Percentiles rank a stretch among this genome's conserved stretches.
These are phyloP conservation scores for Aricia agestis DNA, from an alignment of 1,140 invertebrate species.

Conservation along the genomic window DNA sequence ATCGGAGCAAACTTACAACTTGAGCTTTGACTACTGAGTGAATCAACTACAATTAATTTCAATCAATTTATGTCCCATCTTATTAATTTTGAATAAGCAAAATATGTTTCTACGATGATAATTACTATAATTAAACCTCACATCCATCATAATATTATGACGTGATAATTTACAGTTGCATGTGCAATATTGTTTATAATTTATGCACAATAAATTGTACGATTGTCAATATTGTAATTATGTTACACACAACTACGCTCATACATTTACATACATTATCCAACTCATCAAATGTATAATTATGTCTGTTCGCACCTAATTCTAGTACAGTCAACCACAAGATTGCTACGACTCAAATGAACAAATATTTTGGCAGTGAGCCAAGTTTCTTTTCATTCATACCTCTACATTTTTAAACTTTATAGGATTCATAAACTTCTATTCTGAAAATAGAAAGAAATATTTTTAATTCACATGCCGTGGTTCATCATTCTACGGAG, in stretches of 20 bases:
- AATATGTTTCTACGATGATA: neutral
- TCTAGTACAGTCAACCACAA: neutral
- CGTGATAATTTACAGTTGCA: neutral
- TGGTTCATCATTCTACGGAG: no score
- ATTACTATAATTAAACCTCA: neutral
- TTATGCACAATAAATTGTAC: neutral
- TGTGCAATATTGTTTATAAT: neutral
- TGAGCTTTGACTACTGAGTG: no score
- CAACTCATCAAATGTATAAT: neutral
- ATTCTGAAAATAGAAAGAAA: no score
- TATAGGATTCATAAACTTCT: no score
- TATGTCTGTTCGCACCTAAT: neutral
- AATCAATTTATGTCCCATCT: neutral
- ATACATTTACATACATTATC: neutral
- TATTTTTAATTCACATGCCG: no score
- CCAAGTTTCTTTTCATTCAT: neutral
- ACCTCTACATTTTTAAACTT: no score
- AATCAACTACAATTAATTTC: no score
- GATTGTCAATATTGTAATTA: neutral
- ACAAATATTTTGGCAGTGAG: neutral
- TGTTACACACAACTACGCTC: neutral
- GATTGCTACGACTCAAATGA: neutral
- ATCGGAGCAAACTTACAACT: no score
- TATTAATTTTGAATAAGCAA: neutral
- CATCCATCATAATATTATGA: neutral